Base-by-base conservation (phyloP, 2,113 vertebrate species). In the Callipepla squamata region DNA sequence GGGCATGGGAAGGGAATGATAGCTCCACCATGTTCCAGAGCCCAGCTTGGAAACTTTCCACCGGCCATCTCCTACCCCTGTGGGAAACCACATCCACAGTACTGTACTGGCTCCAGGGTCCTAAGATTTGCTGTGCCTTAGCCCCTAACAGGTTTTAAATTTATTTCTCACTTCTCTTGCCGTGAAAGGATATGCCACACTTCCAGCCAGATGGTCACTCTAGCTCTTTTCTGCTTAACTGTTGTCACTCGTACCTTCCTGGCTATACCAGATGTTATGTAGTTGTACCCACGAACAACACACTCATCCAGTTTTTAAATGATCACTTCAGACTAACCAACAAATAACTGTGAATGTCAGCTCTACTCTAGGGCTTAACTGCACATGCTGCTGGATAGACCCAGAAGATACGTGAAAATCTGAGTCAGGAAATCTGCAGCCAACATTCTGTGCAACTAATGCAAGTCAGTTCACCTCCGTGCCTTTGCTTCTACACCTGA, bases 1-100 rank as follows among this genome's bases (percentile, higher is more conserved):
- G 13, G 9, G 50, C 23, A n/a, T 16, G 17, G 15, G 7, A 30
- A 2, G 1, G 38, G 67, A 73, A 57, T 45, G 0, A 0, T 2
- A 30, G 18, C 34, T 51, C 30, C 15, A 25, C 38, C 4, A 1
- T 0, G 1, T 21, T 40, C 9, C 51, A 51, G 17, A 47, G 26
- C 40, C 59, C 36, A 30, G 28, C 34, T 20, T 44, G 11, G 13
- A n/a, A 44, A 13, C 2, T 66, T 4, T 26, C 22, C 53, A 47
- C 74, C 42, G 21, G n/a, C 75, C 62, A 32, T 16, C 30, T 48
- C 45, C 72, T 53, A 2, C 16, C 61, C 6, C 32, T 25, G 42
- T 17, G 6, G 40, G 11, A 80, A 12, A 42, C 6, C 9, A 26
- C 3, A 2, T 36, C 30, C 74, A 61, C 16, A 32, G 20, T 3